phyloP scores from a whole-genome alignment of 2,797 vertebrate species.

The Enteromius unitaeniatus region DNA sequence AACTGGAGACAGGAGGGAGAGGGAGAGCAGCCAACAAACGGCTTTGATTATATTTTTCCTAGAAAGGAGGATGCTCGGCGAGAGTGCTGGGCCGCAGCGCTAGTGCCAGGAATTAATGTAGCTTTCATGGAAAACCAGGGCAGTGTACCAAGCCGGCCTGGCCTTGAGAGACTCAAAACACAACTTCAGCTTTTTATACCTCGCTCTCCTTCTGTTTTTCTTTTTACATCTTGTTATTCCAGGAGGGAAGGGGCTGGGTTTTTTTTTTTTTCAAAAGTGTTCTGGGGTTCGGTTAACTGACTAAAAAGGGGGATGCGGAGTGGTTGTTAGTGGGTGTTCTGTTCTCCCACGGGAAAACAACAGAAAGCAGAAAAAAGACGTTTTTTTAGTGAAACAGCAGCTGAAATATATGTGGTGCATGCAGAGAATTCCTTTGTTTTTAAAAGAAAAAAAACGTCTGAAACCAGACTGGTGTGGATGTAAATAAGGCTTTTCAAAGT shows the following conservation, averaged over 20 bases:
- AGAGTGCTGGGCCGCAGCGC: conserved; percentile 73
- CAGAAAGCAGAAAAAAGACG: background rate
- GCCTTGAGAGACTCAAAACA: conserved; percentile 53
- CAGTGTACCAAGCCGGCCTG: conserved; percentile 30
- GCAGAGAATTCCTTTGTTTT: background rate
- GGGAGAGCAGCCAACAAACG: conserved; percentile 64
- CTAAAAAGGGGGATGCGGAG: conserved; percentile 21
- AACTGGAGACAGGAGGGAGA: conserved; percentile 61
- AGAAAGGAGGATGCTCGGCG: conserved; percentile 76
- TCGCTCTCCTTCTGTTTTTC: conserved; percentile 27
- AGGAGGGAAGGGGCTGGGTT: background rate
- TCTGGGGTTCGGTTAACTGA: background rate
- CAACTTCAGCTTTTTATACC: conserved; percentile 35
- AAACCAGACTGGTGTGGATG: background rate
- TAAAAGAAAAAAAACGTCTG: background rate
- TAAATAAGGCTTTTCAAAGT: conserved; percentile 3
- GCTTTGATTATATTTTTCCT: conserved; percentile 75
- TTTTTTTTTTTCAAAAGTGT: background rate
- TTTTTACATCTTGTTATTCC: conserved; percentile 24
- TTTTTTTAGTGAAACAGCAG: conserved; percentile 14
- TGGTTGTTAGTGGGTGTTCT: conserved; percentile 2
- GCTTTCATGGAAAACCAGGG: conserved; percentile 58
- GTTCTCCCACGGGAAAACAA: conserved; percentile 6
- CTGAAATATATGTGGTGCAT: background rate
- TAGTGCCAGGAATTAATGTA: conserved; percentile 73